Evolutionary conservation across 1,140 invertebrate genomes (phyloP).

Genomic region (Drosophila varians): DNA sequence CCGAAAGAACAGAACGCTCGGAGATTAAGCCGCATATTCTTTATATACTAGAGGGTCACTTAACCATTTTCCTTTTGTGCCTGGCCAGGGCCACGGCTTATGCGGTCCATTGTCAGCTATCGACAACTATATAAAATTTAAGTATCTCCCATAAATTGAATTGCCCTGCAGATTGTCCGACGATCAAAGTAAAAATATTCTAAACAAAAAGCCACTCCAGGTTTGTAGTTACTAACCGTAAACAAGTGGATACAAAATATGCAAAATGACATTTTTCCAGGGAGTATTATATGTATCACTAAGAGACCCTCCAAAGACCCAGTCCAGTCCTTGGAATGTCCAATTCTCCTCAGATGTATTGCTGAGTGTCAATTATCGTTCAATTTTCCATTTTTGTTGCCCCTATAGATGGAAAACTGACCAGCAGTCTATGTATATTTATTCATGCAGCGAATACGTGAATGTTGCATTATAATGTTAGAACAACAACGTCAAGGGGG

Average conservation of each 20-base stretch:
- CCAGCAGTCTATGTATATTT: neutral
- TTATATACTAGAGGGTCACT: slow-evolving; percentile 38
- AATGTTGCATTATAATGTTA: slow-evolving; percentile 31
- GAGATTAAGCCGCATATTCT: slow-evolving; percentile 66
- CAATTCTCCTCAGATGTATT: too few species aligned
- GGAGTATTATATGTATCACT: too few species aligned
- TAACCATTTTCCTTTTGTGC: slow-evolving; percentile 14
- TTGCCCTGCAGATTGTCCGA: slow-evolving; percentile 18
- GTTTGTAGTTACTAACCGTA: neutral
- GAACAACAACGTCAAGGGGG: slow-evolving; percentile 52
- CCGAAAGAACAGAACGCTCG: slow-evolving; percentile 33
- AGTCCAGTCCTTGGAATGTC: too few species aligned
- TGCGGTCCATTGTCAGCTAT: slow-evolving; percentile 43
- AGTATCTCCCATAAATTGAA: slow-evolving; percentile 52
- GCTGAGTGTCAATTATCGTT: neutral
- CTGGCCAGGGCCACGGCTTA: neutral
- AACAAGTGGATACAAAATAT: neutral
- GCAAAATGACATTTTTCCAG: neutral
- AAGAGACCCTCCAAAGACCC: too few species aligned
- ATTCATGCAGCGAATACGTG: slow-evolving; percentile 3
- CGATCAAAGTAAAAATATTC: slow-evolving; percentile 10
- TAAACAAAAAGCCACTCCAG: slow-evolving; percentile 11
- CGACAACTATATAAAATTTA: slow-evolving; percentile 68
- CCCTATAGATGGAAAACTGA: neutral
- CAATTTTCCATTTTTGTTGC: neutral